phyloP scores from a whole-genome alignment of 2,797 vertebrate genomes.

The Myotis vivesi region DNA sequence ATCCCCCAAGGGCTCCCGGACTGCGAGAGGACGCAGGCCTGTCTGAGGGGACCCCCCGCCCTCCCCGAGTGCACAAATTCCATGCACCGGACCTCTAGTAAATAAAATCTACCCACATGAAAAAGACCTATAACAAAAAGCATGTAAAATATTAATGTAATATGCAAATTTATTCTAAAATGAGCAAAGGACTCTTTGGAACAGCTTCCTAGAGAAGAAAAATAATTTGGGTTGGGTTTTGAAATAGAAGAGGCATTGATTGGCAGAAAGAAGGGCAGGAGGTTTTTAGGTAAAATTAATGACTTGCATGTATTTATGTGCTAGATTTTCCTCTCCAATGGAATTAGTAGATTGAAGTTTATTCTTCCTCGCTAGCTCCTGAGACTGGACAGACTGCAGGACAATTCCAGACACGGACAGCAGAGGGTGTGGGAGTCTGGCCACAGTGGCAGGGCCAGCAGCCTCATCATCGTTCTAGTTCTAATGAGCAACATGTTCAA shows the following conservation, averaged over 20 bases:
- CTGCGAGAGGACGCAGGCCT: no score
- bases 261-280: neutral
- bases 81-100: no score
- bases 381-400: conserved; percentile 86
- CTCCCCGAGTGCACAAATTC: no score
- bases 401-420: conserved; percentile 89
- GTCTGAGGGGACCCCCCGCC: accelerated
- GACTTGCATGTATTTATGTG: neutral
- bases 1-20: no score
- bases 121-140: conserved; percentile 16
- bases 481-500: conserved; percentile 83
- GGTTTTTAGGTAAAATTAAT: neutral
- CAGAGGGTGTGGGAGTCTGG: conserved; percentile 91
- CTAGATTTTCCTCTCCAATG: conserved; percentile 7
- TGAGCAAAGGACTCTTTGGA: conserved; percentile 28
- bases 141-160: neutral
- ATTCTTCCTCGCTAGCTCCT: conserved; percentile 54
- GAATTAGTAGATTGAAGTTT: neutral
- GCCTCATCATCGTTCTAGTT: conserved; percentile 84
- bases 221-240: conserved; percentile 32
- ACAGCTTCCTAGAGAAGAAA: conserved; percentile 35
- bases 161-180: neutral
- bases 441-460: conserved; percentile 94
- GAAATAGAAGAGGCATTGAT: neutral
- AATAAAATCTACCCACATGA: neutral